Percentiles rank a stretch among this genome's conserved stretches.
Evolutionary conservation across 2,797 vertebrate genomes (phyloP).

Genomic region (Phyllotis vaccarum): DNA sequence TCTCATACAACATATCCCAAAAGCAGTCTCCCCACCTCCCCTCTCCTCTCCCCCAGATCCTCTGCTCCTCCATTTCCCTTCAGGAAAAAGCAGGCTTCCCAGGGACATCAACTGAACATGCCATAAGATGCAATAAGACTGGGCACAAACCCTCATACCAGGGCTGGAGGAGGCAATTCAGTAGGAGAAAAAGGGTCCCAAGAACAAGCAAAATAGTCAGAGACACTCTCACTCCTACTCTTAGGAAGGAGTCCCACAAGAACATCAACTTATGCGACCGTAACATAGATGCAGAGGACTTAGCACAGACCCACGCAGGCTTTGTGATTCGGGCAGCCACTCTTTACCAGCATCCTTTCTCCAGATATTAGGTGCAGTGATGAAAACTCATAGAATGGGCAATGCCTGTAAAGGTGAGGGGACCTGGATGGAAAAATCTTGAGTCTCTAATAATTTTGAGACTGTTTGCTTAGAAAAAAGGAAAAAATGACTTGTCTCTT

Average conservation of each 20-base stretch:
- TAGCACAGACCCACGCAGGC: neutral
- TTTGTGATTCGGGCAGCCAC: neutral
- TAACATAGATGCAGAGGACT: neutral
- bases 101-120: neutral
- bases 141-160: neutral
- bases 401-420: neutral
- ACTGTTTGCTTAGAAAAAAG: neutral
- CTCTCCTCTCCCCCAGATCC: neutral
- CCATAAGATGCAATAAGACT: neutral
- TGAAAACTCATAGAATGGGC: neutral
- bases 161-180: neutral
- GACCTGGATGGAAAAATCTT: neutral
- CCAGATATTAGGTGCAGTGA: neutral
- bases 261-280: neutral
- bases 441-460: neutral
- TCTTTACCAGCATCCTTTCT: neutral
- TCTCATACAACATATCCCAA: neutral
- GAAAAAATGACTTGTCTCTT: neutral
- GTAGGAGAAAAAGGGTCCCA: neutral
- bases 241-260: neutral
- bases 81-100: neutral
- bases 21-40: neutral
- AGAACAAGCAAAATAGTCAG: neutral
- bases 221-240: neutral
- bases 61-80: neutral